Base-by-base conservation (phyloP, 2,113 vertebrate genomes). In the Lota lota region DNA sequence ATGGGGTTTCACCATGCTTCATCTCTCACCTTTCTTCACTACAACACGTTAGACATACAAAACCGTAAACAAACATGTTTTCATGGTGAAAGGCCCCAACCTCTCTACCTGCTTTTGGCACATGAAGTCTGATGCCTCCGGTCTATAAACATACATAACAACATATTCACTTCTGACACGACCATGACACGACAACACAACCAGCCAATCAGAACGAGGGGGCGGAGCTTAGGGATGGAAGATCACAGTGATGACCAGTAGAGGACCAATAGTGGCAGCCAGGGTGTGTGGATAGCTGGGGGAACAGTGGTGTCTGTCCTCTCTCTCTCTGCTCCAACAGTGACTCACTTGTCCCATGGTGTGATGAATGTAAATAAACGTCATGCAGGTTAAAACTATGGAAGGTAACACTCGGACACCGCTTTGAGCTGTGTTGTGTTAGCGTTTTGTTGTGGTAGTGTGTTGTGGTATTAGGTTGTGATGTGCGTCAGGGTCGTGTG, bases 91-190 rank as follows among this genome's bases (percentile, higher is more conserved):
- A 59, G 11, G 57, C 57, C 57, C 4, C 57, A 19, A 59, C 11
- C 11, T 51, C 1, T 62, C 66, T 57, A 69, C 50, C 10, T 5
- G 36, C 71, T 78, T 87, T 87, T 88, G 86, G 86, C 83, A 88
- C 86, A 77, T 61, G 72, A 57, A 22, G 40, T 64, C 40, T 14
- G 1, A 4, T 47, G 17, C 64, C 69, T 10, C 50, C 17, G 17
- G 12, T 73, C 72, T 67, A 40, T 65, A 65, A 65, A 65, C 64
- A 66, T 16, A 66, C 12, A 54, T 22, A 21, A 65, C 47, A 53
- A 65, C 63, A 53, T 17, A 47, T 22, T 28, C 47, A 65, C 63
- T 22, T 22, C 40, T 56, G 22, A 72, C 65, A 50, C 61, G 62
- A 16, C 22, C 28, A 33, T 22, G 33, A 63, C n/a, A 33, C 8